Evolutionary conservation across 2,888 invertebrate species (phyloP), one percentile per base, ranked within the genome.

Genomic region (Mesorhabditis belari): DNA sequence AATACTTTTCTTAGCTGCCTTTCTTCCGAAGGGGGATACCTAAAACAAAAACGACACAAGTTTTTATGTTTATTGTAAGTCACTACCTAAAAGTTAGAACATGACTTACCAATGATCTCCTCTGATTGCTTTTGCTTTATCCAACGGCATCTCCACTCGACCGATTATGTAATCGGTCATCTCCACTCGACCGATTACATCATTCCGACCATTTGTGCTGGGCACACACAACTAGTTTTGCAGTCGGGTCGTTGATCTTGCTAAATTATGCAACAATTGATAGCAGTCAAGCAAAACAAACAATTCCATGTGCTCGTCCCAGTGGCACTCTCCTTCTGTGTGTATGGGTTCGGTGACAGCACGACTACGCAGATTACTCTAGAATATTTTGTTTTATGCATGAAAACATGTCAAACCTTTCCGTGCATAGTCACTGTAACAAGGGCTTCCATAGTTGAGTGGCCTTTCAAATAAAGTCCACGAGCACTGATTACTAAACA

Each of bases 251-350:
- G 26, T 60, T 69, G 49, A 77, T 49, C 61, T 70, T 67, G 62
- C 74, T 74, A 57, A 26, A 74, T n/a, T n/a, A n/a, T n/a, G n/a
- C n/a, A n/a, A n/a, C n/a, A n/a, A n/a, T n/a, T n/a, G n/a, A n/a
- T n/a, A n/a, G n/a, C n/a, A n/a, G n/a, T n/a, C n/a, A n/a, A n/a
- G n/a, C n/a, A 35, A 24, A 17, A 69, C 74, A 61, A 54, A 76
- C 76, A 77, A 78, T 73, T 78, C 78, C 35, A 73, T 74, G 53
- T 70, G 65, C 60, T 78, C 77, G 57, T 77, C 74, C 77, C 77
- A 78, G 55, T 67, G 62, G 51, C 64, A 64, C 29, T 73, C 72
- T 3, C 69, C 69, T n/a, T 66, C 64, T 2, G 65, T 63, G 1
- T 57, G 60, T 3, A 64, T 58, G 3, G 61, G 58, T 29, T 73